Evolutionary conservation across 2,888 invertebrate species (phyloP), one percentile per base, ranked within the genome.

Genomic region (Dorcus parallelipipedus): DNA sequence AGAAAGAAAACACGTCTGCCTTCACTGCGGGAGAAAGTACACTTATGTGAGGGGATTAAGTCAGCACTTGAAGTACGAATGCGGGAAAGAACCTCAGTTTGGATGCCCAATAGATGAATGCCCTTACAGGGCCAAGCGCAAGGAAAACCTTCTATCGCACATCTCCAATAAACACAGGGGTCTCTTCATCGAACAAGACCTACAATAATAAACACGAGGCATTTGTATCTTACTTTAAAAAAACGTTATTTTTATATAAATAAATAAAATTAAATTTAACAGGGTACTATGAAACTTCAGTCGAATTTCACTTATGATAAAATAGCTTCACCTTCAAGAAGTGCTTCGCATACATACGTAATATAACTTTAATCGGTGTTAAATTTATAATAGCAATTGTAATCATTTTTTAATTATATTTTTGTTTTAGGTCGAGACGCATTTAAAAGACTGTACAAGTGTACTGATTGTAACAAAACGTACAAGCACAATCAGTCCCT

Each of bases 121-220:
- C 86, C 82, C 43, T 6, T 58, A 54, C 39, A 58, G 40, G 38
- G 41, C 54, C 5, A 58, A 58, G 38, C 40, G 42, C 8, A 58
- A 58, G 38, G 49, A 50, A 9, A 54, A 50, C 26, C 54, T 54
- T 7, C 48, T 49, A 41, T 20, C 42, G 9, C 58, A 58, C 39
- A 43, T 58, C n/a, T 10, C 45, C 20, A 43, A 42, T 9, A 59
- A 54, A 38, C 59, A 59, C 50, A 42, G 43, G 39, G 26, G 3
- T 33, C 26, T 33, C 3, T 33, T 33, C 26, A 7, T 7, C 6
- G 26, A 33, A 1, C 6, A 33, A 6, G 5, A 6, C 26, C 3
- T 33, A 33, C 4, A 33, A 7, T 33, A 33, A 2, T 4, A 26
- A 26, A 26, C 26, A 26, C 5, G 26, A 14, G 20, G 20, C 20